Evolutionary conservation across 2,888 invertebrate species (phyloP), one percentile per base, ranked within the genome.

Genomic region (Neoscelio sp.): DNA sequence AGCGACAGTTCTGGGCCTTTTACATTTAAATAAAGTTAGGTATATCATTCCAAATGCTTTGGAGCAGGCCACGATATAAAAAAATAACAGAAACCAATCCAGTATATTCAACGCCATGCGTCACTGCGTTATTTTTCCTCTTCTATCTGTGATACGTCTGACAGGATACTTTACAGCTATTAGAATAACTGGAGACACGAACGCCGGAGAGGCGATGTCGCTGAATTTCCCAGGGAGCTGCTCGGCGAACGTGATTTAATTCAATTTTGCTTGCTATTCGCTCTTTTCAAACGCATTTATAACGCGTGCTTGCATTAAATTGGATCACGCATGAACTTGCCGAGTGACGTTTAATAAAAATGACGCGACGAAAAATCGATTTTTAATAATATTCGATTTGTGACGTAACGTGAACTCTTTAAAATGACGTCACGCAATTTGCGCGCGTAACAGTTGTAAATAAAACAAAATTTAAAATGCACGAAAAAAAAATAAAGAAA

Each of bases 171-270:
- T 73, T 68, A 73, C 65, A 48, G 64, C 84, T 84, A 85, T 85
- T 83, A 85, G 83, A 85, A 85, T 88, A 87, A 87, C 86, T 87
- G 87, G 86, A 87, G 87, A 85, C 82, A 81, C 64, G 77, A 85
- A 85, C 80, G 85, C 78, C 75, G 64, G 82, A 30, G 75, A 80
- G 75, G 81, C 82, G 81, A 80, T 78, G 84, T 80, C 80, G 58
- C 44, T 48, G 56, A n/a, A 64, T 76, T 64, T 62, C 64, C 64
- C 70, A 62, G 54, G 46, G 54, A 62, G 56, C 17, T 35, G 64
- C 10, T 52, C 60, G 60, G 12, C 35, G 42, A 56, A 60, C 60
- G 35, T 67, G 60, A 60, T 75, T 52, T 67, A 26, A 76, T 76
- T 50, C 56, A 76, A 68, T 70, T 76, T 70, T 56, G 42, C 68